phyloP scores from a whole-genome alignment of 2,797 vertebrate genomes.

The Enteromius viviparus region DNA sequence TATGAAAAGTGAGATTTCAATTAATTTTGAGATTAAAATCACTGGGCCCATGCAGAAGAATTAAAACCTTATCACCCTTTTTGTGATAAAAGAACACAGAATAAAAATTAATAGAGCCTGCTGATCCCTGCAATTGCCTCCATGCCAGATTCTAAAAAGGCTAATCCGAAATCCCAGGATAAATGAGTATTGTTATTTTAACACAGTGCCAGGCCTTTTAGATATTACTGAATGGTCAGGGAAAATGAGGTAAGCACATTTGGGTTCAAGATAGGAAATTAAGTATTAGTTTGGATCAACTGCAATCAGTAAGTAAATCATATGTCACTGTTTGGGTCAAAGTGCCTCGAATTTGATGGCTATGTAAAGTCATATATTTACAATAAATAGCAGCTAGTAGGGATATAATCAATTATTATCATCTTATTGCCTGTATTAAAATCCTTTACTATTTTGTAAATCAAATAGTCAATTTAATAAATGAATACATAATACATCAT shows the following conservation, averaged over 20 bases:
- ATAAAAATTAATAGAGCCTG: constrained; percentile 3
- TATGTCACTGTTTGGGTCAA: background rate
- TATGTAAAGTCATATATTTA: background rate
- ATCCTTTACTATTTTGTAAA: background rate
- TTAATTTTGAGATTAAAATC: constrained; percentile 36
- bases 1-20: constrained; percentile 15
- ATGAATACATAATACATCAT: background rate
- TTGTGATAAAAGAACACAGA: constrained; percentile 27
- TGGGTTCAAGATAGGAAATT: background rate
- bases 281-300: background rate
- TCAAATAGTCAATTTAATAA: background rate
- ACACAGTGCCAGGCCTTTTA: constrained; percentile 13
- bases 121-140: constrained; percentile 15
- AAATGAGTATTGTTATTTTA: constrained; percentile 23
- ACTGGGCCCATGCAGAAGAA: constrained; percentile 21
- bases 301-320: background rate
- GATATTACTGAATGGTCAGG: background rate
- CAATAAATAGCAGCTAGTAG: background rate
- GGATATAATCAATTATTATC: background rate
- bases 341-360: background rate
- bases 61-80: constrained; percentile 38
- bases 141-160: constrained; percentile 18
- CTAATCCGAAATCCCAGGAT: constrained; percentile 38
- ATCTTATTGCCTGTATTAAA: background rate
- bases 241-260: background rate